These are phyloP conservation scores for Volucella inanis DNA, from an alignment of 2,888 invertebrate species.

Conservation along the genomic window DNA sequence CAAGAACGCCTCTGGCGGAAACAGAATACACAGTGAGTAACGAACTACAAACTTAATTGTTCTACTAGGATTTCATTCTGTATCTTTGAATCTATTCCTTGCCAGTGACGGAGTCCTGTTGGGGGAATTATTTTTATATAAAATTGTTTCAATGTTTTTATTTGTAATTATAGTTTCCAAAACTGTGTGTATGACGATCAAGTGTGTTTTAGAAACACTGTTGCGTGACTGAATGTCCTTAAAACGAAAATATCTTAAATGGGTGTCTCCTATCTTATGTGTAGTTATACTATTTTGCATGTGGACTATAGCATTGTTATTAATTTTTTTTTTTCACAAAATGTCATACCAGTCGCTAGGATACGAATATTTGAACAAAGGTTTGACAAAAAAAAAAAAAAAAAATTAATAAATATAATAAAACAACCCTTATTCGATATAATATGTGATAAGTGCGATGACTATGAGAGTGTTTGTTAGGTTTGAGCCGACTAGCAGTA, in stretches of 20 bases:
- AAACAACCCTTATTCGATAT: constrained; percentile 51
- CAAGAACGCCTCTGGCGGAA: constrained; percentile 82
- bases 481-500: constrained; percentile 12
- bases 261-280: too few relatives aligned
- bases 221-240: constrained; percentile 64
- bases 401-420: too few relatives aligned
- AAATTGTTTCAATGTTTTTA: not conserved
- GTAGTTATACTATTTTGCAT: not conserved
- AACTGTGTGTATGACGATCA: not conserved
- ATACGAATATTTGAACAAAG: constrained; percentile 41
- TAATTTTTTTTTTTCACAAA: constrained; percentile 12
- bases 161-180: constrained; percentile 33
- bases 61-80: constrained; percentile 1
- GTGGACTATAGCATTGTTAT: not conserved
- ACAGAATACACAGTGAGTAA: constrained; percentile 82
- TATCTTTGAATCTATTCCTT: constrained; percentile 31
- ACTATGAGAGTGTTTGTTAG: not conserved
- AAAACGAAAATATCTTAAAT: not conserved
- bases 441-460: not conserved
- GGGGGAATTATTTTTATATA: not conserved
- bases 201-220: constrained; percentile 45
- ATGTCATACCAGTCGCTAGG: constrained; percentile 37
- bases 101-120: constrained; percentile 16
- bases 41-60: not conserved
- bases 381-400: constrained; percentile 16